These are phyloP conservation scores for Fistularia tabacaria DNA, from an alignment of 2,797 vertebrate species.

Conservation along the genomic window DNA sequence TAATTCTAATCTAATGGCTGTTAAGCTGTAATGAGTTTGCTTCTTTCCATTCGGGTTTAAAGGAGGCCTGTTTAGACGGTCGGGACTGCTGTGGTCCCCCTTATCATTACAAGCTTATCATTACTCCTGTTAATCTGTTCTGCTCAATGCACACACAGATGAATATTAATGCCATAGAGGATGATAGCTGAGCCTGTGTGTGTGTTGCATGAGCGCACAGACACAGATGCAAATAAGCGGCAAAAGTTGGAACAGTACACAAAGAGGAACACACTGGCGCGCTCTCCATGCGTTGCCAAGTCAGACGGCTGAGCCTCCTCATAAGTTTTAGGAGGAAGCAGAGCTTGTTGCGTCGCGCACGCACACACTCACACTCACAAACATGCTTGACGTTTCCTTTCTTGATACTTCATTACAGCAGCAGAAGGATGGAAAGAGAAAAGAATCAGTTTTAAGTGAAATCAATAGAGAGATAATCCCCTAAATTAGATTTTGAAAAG, in stretches of 20 bases:
- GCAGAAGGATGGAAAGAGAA: slow-evolving; percentile 54
- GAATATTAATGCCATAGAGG: slow-evolving; percentile 69
- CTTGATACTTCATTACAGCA: slow-evolving; percentile 48
- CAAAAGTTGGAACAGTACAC: slow-evolving; percentile 36
- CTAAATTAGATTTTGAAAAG: slow-evolving; percentile 77
- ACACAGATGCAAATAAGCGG: slow-evolving; percentile 50
- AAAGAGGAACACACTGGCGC: slow-evolving; percentile 22
- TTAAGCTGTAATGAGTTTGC: slow-evolving; percentile 68
- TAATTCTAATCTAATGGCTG: slow-evolving; percentile 72
- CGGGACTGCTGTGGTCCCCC: slow-evolving; percentile 58
- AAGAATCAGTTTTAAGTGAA: slow-evolving; percentile 73
- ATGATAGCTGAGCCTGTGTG: slow-evolving; percentile 49
- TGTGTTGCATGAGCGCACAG: slow-evolving; percentile 44
- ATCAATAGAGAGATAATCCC: slow-evolving; percentile 80
- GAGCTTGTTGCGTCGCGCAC: slow-evolving; percentile 23
- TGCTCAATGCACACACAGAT: slow-evolving; percentile 67
- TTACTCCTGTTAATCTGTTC: slow-evolving; percentile 73
- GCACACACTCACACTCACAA: slow-evolving; percentile 1
- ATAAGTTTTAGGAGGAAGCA: slow-evolving; percentile 33
- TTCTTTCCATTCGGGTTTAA: slow-evolving; percentile 59
- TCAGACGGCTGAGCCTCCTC: slow-evolving; percentile 48
- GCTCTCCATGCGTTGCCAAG: slow-evolving; percentile 37
- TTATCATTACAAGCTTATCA: slow-evolving; percentile 74
- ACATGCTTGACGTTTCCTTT: slow-evolving; percentile 14
- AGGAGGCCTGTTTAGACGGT: slow-evolving; percentile 65